Conservation (phyloP, 2,797 vertebrate genomes). For the Harpagifer antarcticus region DNA sequence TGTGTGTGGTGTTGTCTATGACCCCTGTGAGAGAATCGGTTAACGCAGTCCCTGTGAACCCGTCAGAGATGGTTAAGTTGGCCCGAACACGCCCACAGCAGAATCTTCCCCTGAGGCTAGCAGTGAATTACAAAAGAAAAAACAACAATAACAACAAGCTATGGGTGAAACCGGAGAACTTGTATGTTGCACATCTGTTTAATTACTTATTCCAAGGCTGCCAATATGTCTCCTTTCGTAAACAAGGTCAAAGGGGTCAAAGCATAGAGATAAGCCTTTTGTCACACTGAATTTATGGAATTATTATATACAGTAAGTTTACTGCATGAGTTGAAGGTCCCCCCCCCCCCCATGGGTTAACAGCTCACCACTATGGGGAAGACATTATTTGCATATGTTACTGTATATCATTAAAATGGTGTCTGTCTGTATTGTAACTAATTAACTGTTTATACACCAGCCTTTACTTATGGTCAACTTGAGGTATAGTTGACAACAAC, state of each 20-base stretch:
- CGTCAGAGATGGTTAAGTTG: slow-evolving; percentile 59
- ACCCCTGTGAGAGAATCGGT: slow-evolving; percentile 61
- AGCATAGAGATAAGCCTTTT: slow-evolving; percentile 1
- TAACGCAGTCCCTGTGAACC: slow-evolving; percentile 62
- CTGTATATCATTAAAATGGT: background rate
- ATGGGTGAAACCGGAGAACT: slow-evolving; percentile 1
- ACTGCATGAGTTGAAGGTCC: background rate
- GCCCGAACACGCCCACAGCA: slow-evolving; percentile 59
- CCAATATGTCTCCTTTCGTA: background rate
- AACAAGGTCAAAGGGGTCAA: background rate
- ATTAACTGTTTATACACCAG: background rate
- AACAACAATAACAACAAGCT: slow-evolving; percentile 39
- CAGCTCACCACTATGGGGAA: background rate
- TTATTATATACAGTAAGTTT: background rate
- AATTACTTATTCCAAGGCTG: background rate
- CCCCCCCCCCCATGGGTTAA: no score
- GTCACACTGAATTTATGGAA: background rate
- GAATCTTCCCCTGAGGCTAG: slow-evolving; percentile 42
- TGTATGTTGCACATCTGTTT: background rate
- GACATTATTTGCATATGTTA: background rate
- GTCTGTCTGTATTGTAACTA: background rate
- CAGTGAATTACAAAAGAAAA: slow-evolving; percentile 45
- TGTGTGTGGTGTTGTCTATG: background rate
- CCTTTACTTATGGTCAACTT: no score
- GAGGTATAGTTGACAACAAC: background rate